Evolutionary conservation across 2,888 invertebrate genomes (phyloP), one percentile per base, ranked within the genome.

Genomic region (Molorchus minor): DNA sequence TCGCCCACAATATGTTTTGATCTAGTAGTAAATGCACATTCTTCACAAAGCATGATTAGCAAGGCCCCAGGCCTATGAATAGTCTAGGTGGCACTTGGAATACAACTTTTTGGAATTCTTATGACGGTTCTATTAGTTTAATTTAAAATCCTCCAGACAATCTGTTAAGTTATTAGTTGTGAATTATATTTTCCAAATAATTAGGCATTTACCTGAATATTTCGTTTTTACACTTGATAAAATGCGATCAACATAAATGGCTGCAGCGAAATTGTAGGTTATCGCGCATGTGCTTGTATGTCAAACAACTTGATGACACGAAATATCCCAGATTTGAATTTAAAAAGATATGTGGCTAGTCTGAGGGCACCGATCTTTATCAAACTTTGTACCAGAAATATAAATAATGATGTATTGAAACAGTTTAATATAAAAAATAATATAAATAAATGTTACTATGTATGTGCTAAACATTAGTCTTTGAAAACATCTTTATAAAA

Each of bases 191-290:
- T 16, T 20, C 30, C 41, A 41, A 40, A 56, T 35, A 40, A 46
- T 38, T 47, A 47, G 8, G 16, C 41, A 66, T 66, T 75, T 76
- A 80, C 80, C 80, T 80, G 78, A 76, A 75, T 73, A 72, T 77
- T 72, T 71, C 72, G 70, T 71, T 70, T 76, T 75, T 74, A 76
- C 77, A 75, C 74, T 75, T 71, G 74, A 75, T 75, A 78, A 77
- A 75, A 79, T 76, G 78, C 78, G 77, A 81, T 80, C 80, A 81
- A 81, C 81, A 80, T 74, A 80, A 81, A 81, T 81, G 81, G 81
- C 81, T 79, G 81, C 79, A 79, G 74, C 74, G 74, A 77, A 78
- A 80, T 80, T 78, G 75, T 78, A 79, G 77, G 77, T 75, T 73
- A 75, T 72, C 77, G 77, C 80, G 80, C 80, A 75, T 79, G 80